These are phyloP conservation scores for Dendrolimus punctatus DNA, from an alignment of 1,140 invertebrate species.

Conservation along the genomic window DNA sequence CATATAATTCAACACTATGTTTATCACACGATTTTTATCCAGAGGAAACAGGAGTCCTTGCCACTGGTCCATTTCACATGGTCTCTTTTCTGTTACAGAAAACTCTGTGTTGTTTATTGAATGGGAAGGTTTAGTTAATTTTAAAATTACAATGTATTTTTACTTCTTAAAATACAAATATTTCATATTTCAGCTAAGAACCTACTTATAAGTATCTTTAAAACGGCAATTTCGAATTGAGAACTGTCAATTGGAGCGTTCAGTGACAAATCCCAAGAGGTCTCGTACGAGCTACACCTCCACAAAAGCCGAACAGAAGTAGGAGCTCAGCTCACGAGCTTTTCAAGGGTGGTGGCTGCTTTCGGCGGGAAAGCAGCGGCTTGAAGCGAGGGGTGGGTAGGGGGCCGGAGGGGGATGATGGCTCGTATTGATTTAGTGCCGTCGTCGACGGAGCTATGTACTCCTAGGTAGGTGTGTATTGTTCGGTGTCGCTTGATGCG, in stretches of 20 bases:
- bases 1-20: too few relatives aligned
- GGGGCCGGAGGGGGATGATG: slow-evolving; percentile 57
- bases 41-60: too few relatives aligned
- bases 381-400: slow-evolving; percentile 36
- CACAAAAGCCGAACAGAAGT: slow-evolving; percentile 71
- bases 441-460: slow-evolving; percentile 69
- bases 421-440: slow-evolving; percentile 74
- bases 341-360: slow-evolving; percentile 69
- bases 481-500: slow-evolving; percentile 61
- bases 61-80: too few relatives aligned
- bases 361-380: slow-evolving; percentile 65
- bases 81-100: too few relatives aligned
- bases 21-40: too few relatives aligned
- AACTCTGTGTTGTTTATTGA: too few relatives aligned
- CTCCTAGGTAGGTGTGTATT: slow-evolving; percentile 57
- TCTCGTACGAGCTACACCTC: slow-evolving; percentile 56
- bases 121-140: too few relatives aligned
- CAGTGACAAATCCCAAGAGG: slow-evolving; percentile 62
- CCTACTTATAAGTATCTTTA: slow-evolving; percentile 5
- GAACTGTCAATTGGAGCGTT: slow-evolving; percentile 56
- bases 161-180: too few relatives aligned
- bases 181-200: too few relatives aligned
- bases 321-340: slow-evolving; percentile 69
- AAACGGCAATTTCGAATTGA: slow-evolving; percentile 42
- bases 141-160: too few relatives aligned